Conservation (phyloP, 35 echinoderm and acorn worm genomes). For the Strongylocentrotus purpuratus region DNA sequence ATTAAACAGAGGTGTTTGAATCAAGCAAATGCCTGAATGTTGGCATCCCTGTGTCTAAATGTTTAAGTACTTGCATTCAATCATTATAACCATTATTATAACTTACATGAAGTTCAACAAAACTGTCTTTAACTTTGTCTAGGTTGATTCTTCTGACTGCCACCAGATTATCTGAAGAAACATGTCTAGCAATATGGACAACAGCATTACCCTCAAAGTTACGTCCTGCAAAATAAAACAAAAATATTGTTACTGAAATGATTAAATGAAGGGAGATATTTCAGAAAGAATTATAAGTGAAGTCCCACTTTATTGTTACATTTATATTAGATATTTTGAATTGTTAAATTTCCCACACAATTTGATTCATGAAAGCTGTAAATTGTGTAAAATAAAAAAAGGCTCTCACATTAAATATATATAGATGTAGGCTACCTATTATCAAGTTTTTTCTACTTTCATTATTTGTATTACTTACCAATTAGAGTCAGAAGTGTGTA, state of each 20-base stretch:
- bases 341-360: not conserved
- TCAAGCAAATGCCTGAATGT: too few species aligned
- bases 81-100: too few species aligned
- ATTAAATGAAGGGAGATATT: not conserved
- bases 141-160: slow-evolving; percentile 68
- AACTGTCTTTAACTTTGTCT: slow-evolving; percentile 55
- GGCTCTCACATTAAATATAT: not conserved
- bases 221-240: slow-evolving; percentile 40
- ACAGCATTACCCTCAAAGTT: slow-evolving; percentile 63
- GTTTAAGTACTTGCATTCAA: too few species aligned
- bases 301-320: not conserved
- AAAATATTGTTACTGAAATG: not conserved
- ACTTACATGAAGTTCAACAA: slow-evolving; percentile 63
- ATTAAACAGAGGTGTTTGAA: too few species aligned
- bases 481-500: slow-evolving; percentile 56
- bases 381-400: not conserved
- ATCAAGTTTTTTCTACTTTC: not conserved
- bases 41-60: too few species aligned
- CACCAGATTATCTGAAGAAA: slow-evolving; percentile 52
- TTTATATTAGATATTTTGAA: not conserved
- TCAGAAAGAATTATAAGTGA: not conserved
- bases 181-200: slow-evolving; percentile 63
- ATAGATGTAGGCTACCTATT: not conserved
- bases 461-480: slow-evolving; percentile 34
- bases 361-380: not conserved